Conservation (phyloP, 2,113 vertebrate species). For the Brienomyrus brachyistius region DNA sequence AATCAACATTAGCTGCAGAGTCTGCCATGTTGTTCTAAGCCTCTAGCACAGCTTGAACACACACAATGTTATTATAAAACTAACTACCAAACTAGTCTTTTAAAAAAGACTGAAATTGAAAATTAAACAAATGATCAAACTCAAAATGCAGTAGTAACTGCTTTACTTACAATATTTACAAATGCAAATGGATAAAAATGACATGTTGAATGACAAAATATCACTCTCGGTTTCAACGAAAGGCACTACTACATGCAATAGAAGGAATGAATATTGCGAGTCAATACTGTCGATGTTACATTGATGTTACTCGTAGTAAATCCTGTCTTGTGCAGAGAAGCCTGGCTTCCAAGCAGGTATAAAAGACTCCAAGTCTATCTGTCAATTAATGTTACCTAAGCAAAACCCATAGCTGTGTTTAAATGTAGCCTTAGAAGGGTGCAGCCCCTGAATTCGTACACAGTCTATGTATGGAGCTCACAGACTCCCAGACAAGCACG, state of each 20-base stretch:
- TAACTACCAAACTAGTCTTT: background rate
- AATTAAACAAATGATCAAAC: background rate
- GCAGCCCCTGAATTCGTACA: background rate
- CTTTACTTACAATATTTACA: background rate
- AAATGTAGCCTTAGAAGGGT: background rate
- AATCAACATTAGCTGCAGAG: background rate
- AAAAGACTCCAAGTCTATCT: background rate
- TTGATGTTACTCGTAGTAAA: background rate
- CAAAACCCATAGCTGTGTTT: background rate
- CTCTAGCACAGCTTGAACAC: background rate
- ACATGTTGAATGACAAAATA: background rate
- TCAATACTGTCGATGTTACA: background rate
- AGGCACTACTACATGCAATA: background rate
- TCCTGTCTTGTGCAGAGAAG: background rate
- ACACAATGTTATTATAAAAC: background rate
- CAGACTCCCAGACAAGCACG: background rate
- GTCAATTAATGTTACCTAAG: background rate
- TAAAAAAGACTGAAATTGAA: background rate
- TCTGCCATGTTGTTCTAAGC: background rate
- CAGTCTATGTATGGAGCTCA: background rate
- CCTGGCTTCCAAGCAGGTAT: background rate
- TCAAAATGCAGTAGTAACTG: background rate
- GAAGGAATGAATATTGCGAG: background rate
- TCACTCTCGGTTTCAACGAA: background rate
- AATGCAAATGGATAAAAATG: background rate